A percentile compares a stretch with the other conserved stretches of the same genome.
phyloP scores from a whole-genome alignment of 1,140 invertebrate species.

The Wasmannia auropunctata region DNA sequence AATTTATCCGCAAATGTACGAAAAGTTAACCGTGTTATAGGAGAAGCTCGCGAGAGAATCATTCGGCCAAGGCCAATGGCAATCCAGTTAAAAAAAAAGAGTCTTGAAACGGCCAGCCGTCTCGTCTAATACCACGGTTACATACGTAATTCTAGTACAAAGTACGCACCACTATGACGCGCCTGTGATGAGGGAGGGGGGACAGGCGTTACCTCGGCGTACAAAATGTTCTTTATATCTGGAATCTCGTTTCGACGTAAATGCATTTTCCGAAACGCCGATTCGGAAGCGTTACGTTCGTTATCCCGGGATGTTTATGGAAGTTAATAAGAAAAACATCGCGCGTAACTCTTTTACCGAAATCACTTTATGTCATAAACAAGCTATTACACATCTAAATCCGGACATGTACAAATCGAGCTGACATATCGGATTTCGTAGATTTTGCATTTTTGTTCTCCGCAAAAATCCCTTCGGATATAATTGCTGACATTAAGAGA shows the following conservation, averaged over 20 bases:
- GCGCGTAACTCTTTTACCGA: not conserved
- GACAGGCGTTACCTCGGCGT: too few species aligned
- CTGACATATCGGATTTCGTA: not conserved
- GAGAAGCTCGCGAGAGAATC: not conserved
- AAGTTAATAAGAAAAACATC: not conserved
- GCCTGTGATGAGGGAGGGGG: too few species aligned
- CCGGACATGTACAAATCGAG: not conserved
- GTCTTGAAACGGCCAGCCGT: not conserved
- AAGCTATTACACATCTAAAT: conserved; percentile 5
- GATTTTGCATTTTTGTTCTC: not conserved
- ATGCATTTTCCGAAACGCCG: not conserved
- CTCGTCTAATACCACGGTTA: conserved; percentile 2
- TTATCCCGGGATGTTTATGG: not conserved
- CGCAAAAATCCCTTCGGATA: not conserved
- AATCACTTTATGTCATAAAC: not conserved
- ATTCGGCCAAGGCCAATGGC: not conserved
- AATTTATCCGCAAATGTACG: conserved; percentile 6
- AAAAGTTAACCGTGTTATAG: not conserved
- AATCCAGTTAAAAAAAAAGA: conserved; percentile 18
- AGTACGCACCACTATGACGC: not conserved
- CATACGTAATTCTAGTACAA: conserved; percentile 18
- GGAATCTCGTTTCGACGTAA: not conserved
- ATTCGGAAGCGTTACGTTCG: not conserved
- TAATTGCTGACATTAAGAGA: not conserved
- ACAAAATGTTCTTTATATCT: not conserved